Conservation (phyloP, 1,140 invertebrate genomes). For the Drosophila pseudoananassae region DNA sequence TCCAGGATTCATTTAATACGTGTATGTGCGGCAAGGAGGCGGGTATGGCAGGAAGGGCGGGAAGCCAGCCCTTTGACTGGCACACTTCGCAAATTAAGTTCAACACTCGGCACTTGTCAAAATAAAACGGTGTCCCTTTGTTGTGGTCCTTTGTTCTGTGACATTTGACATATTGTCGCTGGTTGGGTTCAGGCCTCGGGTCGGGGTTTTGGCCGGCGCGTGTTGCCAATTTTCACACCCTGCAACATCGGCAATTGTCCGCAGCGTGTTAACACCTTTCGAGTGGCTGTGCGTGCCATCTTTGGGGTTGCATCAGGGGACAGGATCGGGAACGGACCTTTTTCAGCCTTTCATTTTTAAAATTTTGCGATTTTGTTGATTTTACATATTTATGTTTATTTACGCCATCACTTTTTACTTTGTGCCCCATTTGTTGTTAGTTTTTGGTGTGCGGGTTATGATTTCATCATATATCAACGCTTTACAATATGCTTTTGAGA, state of each 20-base stretch:
- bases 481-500: slow-evolving; percentile 61
- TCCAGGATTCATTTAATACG: slow-evolving; percentile 4
- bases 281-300: slow-evolving; percentile 58
- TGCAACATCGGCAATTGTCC: slow-evolving; percentile 70
- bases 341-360: slow-evolving; percentile 62
- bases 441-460: slow-evolving; percentile 18
- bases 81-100: slow-evolving; percentile 80
- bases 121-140: slow-evolving; percentile 61
- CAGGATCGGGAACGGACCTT: slow-evolving; percentile 6
- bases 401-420: slow-evolving; percentile 40
- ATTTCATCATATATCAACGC: slow-evolving; percentile 32
- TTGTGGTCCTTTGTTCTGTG: slow-evolving; percentile 59
- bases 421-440: slow-evolving; percentile 34
- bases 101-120: slow-evolving; percentile 81
- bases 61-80: slow-evolving; percentile 43
- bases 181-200: slow-evolving; percentile 42
- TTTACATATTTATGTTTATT: slow-evolving; percentile 79
- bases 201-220: slow-evolving; percentile 52
- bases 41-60: not conserved
- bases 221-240: slow-evolving; percentile 83
- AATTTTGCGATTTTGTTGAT: slow-evolving; percentile 64
- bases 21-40: not conserved
- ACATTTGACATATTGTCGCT: slow-evolving; percentile 83
- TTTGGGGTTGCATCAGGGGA: slow-evolving; percentile 50
- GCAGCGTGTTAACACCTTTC: slow-evolving; percentile 75